Evolutionary conservation across 2,888 invertebrate species (phyloP).

Genomic region (Drosophila peninsularis): DNA sequence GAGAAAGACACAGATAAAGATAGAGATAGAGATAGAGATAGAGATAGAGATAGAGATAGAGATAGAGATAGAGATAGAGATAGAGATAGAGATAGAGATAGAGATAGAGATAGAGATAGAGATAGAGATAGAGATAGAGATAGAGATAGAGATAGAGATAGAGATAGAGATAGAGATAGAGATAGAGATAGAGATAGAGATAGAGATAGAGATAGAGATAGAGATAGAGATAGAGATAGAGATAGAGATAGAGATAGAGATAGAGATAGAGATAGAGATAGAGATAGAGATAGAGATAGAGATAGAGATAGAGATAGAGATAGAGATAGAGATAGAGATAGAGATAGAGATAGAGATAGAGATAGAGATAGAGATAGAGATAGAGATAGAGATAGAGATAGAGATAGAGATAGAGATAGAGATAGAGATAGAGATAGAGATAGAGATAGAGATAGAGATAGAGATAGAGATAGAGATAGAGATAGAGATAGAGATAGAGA

Average conservation of each 20-base stretch:
- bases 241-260: slow-evolving; percentile 6
- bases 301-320: slow-evolving; percentile 1
- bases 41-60: slow-evolving; percentile 1
- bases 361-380: background rate
- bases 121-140: slow-evolving; percentile 5
- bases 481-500: background rate
- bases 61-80: slow-evolving; percentile 2
- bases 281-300: slow-evolving; percentile 7
- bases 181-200: slow-evolving; percentile 1
- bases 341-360: slow-evolving; percentile 1
- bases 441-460: no score
- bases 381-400: background rate
- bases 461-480: background rate
- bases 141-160: slow-evolving; percentile 6
- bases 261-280: slow-evolving; percentile 4
- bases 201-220: slow-evolving; percentile 5
- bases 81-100: slow-evolving; percentile 4
- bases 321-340: slow-evolving; percentile 1
- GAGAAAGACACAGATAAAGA: background rate
- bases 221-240: slow-evolving; percentile 7
- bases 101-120: slow-evolving; percentile 1
- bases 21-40: slow-evolving; percentile 3
- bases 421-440: background rate
- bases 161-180: slow-evolving; percentile 3
- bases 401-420: background rate